phyloP scores from a whole-genome alignment of 2,113 vertebrate genomes.

The Lamprotornis superbus region DNA sequence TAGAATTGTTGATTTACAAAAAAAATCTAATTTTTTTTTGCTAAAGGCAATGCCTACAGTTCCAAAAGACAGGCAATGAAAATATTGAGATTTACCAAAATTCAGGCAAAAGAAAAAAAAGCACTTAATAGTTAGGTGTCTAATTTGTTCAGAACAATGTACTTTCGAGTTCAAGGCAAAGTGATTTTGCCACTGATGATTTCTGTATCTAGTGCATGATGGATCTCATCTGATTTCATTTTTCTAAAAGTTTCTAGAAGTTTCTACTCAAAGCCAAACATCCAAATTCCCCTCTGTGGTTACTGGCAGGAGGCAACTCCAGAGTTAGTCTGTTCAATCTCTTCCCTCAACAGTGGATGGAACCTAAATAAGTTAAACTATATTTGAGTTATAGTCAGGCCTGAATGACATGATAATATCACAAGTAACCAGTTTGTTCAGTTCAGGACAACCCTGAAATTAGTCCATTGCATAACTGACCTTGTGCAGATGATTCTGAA shows the following conservation, averaged over 20 bases:
- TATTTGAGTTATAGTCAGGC: background rate
- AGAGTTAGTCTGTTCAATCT: background rate
- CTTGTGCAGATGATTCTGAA: background rate
- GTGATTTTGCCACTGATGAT: background rate
- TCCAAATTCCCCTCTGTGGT: background rate
- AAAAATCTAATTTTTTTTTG: background rate
- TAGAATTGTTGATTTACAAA: background rate
- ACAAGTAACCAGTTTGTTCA: background rate
- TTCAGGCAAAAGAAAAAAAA: background rate
- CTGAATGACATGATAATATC: background rate
- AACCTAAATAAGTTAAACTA: background rate
- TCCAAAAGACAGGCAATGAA: background rate
- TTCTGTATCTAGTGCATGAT: background rate
- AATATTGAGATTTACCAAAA: background rate
- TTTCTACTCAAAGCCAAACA: background rate
- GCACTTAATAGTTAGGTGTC: rapidly evolving
- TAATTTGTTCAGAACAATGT: background rate
- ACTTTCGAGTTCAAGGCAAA: background rate
- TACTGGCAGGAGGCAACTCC: background rate
- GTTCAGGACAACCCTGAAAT: background rate
- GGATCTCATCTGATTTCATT: background rate
- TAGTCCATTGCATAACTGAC: background rate
- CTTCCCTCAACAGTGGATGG: background rate
- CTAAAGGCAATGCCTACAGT: background rate
- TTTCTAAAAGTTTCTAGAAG: background rate